Evolutionary conservation across 1,140 invertebrate genomes (phyloP), one percentile per base, ranked within the genome.

Genomic region (Branchinecta lynchi): DNA sequence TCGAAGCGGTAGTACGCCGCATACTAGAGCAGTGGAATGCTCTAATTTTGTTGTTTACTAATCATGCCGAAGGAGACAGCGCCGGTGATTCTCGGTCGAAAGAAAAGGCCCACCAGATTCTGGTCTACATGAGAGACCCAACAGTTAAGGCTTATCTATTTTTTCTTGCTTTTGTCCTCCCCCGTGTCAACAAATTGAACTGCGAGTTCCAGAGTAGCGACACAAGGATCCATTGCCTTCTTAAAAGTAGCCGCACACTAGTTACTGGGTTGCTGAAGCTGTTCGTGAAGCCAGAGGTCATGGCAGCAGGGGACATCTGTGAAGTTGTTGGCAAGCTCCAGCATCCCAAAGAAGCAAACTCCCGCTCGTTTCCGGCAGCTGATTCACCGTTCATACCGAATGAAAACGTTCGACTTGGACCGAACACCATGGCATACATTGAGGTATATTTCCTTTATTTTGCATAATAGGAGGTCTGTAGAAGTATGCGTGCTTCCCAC

Each of bases 161-260:
- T 32, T 32, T 32, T 32, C 32, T 60, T 60, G 51, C 17, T 60
- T 60, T 60, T 60, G 51, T 60, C 17, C 51, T 60, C 51, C 51
- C 51, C 51, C 51, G 17, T 60, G 17, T 20, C 51, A 60, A 60
- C 51, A 60, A 60, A 60, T 60, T 60, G 17, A 60, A 60, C 17
- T 3, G 51, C 17, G 51, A 60, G 51, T 20, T 60, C 51, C 51
- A 60, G 17, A 60, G 17, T 60, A 60, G 51, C 51, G 17, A 60
- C 51, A 60, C 51, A 60, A 60, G 51, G 51, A 60, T 60, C 51
- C 51, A 60, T 60, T 60, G 51, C 51, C 51, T 60, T 12, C 51
- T 60, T 60, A 60, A 60, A 60, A 60, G 51, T 60, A 60, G 51
- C 51, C 17, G 51, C 17, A 60, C 51, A 60, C 51, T 60, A 12